phyloP scores from a whole-genome alignment of 2,113 vertebrate genomes.

The Larimichthys crocea region DNA sequence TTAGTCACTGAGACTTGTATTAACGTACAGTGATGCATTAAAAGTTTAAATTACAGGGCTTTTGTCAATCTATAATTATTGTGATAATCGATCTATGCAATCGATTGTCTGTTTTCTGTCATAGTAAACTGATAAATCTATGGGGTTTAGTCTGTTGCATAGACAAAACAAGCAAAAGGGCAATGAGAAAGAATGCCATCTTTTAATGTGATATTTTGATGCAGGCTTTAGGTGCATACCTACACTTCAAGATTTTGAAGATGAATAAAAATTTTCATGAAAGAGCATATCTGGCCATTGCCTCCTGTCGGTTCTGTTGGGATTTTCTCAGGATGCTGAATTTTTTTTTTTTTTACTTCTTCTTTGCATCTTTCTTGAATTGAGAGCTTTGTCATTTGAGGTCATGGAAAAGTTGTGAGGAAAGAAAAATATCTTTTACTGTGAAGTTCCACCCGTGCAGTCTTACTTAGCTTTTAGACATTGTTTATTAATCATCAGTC shows the following conservation, averaged over 20 bases:
- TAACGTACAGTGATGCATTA: no score
- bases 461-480: conserved; percentile 10
- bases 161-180: no score
- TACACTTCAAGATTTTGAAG: not conserved
- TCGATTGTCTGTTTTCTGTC: no score
- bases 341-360: not conserved
- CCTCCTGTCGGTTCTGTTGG: not conserved
- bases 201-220: not conserved
- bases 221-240: not conserved
- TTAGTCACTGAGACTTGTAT: no score
- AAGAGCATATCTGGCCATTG: not conserved
- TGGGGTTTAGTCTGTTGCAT: no score
- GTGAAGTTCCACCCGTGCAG: not conserved
- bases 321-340: not conserved
- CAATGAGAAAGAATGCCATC: not conserved
- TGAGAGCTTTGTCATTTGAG: conserved; percentile 29
- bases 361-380: not conserved
- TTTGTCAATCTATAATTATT: no score
- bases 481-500: conserved; percentile 10
- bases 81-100: no score
- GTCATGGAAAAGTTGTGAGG: conserved; percentile 4
- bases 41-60: no score
- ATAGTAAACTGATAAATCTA: no score
- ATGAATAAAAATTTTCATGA: not conserved
- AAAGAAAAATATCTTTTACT: not conserved